A percentile compares a stretch with the other conserved stretches of the same genome.
phyloP scores from a whole-genome alignment of 2,113 vertebrate species.

The Plecturocebus donacophilus region DNA sequence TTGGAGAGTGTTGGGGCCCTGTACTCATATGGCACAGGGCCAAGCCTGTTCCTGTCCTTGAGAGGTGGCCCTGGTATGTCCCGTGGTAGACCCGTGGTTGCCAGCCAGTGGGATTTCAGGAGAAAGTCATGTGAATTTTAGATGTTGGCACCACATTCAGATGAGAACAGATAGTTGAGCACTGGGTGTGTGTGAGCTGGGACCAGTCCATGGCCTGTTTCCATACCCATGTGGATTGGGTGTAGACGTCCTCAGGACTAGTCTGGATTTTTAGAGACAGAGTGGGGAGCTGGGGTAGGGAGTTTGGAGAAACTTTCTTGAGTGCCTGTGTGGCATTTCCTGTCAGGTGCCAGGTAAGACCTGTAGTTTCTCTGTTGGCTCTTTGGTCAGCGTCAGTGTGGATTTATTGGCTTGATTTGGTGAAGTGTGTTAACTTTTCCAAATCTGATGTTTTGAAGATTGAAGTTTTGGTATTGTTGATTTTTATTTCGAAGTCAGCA shows the following conservation, averaged over 20 bases:
- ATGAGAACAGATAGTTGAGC: neutral
- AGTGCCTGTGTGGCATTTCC: no score
- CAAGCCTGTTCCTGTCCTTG: neutral
- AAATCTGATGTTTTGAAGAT: neutral
- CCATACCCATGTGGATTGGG: neutral
- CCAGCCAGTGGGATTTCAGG: neutral
- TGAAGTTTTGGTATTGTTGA: neutral
- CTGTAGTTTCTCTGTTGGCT: no score
- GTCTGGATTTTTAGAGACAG: neutral
- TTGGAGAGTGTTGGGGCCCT: neutral
- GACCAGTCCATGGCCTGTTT: neutral
- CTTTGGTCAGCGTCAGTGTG: neutral
- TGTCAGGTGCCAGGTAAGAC: rapidly evolving
- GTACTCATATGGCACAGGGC: neutral
- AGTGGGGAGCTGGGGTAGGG: neutral
- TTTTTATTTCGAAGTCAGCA: neutral
- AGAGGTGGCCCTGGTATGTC: neutral
- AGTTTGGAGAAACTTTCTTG: no score
- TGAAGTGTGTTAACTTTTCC: neutral
- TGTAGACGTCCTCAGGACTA: neutral
- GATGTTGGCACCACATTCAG: neutral
- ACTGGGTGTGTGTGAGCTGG: neutral
- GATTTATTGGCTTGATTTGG: neutral
- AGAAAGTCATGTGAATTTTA: neutral
- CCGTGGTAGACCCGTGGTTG: neutral